Conservation (phyloP, 2,113 vertebrate species). For the Chionodraco myersi region DNA sequence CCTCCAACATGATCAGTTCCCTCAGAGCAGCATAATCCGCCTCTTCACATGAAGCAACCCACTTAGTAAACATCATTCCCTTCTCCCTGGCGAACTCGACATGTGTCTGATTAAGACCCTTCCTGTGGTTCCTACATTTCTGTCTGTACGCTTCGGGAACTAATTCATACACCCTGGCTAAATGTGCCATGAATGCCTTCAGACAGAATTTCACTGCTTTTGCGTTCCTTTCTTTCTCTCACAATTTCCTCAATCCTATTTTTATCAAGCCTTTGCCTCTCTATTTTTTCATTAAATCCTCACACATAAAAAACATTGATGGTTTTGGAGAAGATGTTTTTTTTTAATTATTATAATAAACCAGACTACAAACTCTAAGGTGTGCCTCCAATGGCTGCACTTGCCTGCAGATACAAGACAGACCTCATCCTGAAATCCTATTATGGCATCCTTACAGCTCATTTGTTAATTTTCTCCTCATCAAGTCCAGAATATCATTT, state of each 20-base stretch:
- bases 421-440: conserved; percentile 41
- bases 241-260: neutral
- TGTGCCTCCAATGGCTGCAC: conserved; percentile 12
- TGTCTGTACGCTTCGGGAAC: too few relatives aligned
- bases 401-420: conserved; percentile 18
- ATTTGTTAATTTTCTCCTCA: conserved; percentile 60
- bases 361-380: neutral
- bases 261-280: neutral
- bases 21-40: too few relatives aligned
- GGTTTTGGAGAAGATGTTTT: too few relatives aligned
- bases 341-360: neutral
- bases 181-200: neutral
- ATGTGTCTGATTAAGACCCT: too few relatives aligned
- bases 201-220: neutral
- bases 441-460: conserved; percentile 44
- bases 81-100: too few relatives aligned
- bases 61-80: too few relatives aligned
- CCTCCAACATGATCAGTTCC: too few relatives aligned
- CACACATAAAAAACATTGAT: too few relatives aligned
- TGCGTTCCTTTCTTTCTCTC: neutral
- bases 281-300: neutral
- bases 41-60: too few relatives aligned
- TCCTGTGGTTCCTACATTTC: too few relatives aligned
- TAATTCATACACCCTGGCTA: neutral
- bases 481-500: conserved; percentile 34